Conservation (phyloP, 2,888 invertebrate genomes). For the Cactoblastis cactorum region DNA sequence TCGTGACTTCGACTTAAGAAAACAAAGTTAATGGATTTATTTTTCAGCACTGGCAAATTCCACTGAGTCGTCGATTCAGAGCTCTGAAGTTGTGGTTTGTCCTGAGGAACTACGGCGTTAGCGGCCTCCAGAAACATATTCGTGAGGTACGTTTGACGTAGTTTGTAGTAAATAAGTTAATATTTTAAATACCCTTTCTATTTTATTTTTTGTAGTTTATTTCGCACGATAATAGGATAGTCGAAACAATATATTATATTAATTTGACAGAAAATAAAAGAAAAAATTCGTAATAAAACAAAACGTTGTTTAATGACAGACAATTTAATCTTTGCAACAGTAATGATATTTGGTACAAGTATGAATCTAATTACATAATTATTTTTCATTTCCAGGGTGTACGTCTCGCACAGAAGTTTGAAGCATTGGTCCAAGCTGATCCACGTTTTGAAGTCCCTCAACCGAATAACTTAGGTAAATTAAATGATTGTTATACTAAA, state of each 20-base stretch:
- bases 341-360: too few species aligned
- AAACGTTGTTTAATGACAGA: too few species aligned
- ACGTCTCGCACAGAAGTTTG: slow-evolving; percentile 93
- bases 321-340: too few species aligned
- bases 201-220: too few species aligned
- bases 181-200: too few species aligned
- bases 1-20: background rate
- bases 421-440: slow-evolving; percentile 90
- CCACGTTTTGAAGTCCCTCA: slow-evolving; percentile 94
- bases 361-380: background rate
- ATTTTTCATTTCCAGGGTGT: slow-evolving; percentile 83
- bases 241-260: too few species aligned
- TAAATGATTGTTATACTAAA: too few species aligned
- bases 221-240: too few species aligned
- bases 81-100: slow-evolving; percentile 98
- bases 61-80: slow-evolving; percentile 94
- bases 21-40: background rate
- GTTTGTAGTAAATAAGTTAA: too few species aligned
- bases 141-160: slow-evolving; percentile 90
- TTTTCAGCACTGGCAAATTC: slow-evolving; percentile 97
- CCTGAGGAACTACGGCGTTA: slow-evolving; percentile 93
- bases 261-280: too few species aligned
- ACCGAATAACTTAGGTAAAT: slow-evolving; percentile 85
- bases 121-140: slow-evolving; percentile 95
- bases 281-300: too few species aligned